Base-by-base conservation (phyloP, 2,888 invertebrate genomes). In the Sialis fuliginosa region DNA sequence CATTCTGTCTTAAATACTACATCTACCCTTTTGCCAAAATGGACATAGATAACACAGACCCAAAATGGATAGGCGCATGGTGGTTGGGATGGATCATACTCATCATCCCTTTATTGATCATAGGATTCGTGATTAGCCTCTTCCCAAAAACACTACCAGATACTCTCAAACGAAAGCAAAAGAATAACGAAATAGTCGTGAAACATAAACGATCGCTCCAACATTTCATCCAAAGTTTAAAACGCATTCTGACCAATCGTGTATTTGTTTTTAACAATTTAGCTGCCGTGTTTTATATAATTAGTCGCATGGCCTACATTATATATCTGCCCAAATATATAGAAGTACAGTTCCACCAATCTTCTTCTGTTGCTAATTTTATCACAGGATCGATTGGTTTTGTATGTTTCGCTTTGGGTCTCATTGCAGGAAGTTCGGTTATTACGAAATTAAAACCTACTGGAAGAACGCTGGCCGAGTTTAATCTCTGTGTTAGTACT, bases 51-150 rank as follows among this genome's bases (percentile, higher is more conserved):
- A 74, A 70, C 49, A 68, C 69, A 48, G 82, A 84, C 64, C 82
- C 83, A 1, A 69, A 82, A 52, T 86, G 85, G 85, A 63, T 85
- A 40, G 85, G 85, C 1, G 84, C 85, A n/a, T 85, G 84, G 84
- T 86, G 84, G 84, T 57, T 83, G 42, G 83, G 81, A 1, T 82
- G 81, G 77, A 64, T 81, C 22, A 69, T 81, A 10, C 62, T 81
- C 39, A 77, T 74, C 9, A 60, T 69, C 1, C 59, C 77, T 3
- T 64, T 80, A 12, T 66, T 76, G 39, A 50, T 77, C 6, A 72
- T 77, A 8, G 74, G 79, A 0, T 67, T 73, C 9, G 64, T 81
- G 4, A 59, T 83, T 10, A 75, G 77, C 1, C 65, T 81, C 48
- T 83, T 82, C 53, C 83, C 83, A 0, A 76, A 77, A 54, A 75